Percentiles rank a stretch among this genome's conserved stretches.
Evolutionary conservation across 2,797 vertebrate species (phyloP).

Genomic region (Alauda arvensis): DNA sequence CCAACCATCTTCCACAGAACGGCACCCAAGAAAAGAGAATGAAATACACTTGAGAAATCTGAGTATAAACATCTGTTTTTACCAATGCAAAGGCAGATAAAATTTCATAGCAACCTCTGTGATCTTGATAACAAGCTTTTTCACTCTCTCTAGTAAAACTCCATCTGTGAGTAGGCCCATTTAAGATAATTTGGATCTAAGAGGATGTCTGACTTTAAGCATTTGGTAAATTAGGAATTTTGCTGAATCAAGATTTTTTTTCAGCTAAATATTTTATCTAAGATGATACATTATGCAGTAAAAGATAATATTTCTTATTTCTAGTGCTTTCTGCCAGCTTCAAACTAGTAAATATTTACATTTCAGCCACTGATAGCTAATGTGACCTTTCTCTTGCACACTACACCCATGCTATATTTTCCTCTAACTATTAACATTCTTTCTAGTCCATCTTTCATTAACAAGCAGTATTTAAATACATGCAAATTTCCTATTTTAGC

Average conservation of each 20-base stretch:
- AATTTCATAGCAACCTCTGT: not conserved
- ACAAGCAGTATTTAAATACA: slow-evolving; percentile 43
- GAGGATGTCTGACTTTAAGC: not conserved
- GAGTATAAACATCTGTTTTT: not conserved
- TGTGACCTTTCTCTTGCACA: not conserved
- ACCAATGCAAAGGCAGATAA: not conserved
- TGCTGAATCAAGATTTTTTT: not conserved
- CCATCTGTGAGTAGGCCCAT: not conserved
- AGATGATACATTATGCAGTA: not conserved
- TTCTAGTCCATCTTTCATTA: not conserved
- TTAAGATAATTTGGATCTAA: slow-evolving; percentile 18
- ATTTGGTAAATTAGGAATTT: slow-evolving; percentile 5
- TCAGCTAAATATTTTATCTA: not conserved
- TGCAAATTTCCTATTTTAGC: slow-evolving; percentile 42
- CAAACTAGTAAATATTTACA: slow-evolving; percentile 44
- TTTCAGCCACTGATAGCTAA: slow-evolving; percentile 35
- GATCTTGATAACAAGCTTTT: not conserved
- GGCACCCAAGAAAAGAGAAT: not conserved
- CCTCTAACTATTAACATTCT: not conserved
- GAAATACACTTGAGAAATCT: not conserved
- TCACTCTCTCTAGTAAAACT: not conserved
- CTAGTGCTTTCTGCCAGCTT: not conserved
- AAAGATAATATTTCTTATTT: slow-evolving; percentile 29
- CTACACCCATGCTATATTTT: not conserved
- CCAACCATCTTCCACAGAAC: not conserved